phyloP scores from a whole-genome alignment of 1,140 invertebrate species.

The Archegozetes longisetosus region DNA sequence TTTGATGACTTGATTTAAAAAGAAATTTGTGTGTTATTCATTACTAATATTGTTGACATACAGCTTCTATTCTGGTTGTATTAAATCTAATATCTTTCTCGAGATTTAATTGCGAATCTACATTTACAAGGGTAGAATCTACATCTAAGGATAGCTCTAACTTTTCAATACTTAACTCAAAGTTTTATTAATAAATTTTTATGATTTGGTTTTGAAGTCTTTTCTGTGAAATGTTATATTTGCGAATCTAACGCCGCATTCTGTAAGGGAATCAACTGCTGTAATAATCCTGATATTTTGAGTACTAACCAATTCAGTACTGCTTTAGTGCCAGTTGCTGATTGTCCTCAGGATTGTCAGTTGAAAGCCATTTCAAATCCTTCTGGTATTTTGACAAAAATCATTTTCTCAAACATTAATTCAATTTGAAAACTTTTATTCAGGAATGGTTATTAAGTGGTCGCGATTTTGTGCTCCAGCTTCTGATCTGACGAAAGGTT shows the following conservation, averaged over 20 bases:
- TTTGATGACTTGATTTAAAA: too few species aligned
- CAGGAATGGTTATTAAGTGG: constrained; percentile 13
- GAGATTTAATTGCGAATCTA: too few species aligned
- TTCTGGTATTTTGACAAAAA: constrained; percentile 8
- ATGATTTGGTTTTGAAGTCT: too few species aligned
- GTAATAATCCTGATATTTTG: constrained; percentile 16
- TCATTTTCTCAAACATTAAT: not conserved
- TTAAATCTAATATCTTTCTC: too few species aligned
- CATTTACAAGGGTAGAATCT: too few species aligned
- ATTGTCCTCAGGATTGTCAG: constrained; percentile 17
- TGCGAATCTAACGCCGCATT: constrained; percentile 6
- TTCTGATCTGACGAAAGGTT: not conserved
- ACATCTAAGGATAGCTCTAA: too few species aligned
- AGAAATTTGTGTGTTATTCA: too few species aligned
- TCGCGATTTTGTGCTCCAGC: constrained; percentile 7
- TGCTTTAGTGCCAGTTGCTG: not conserved
- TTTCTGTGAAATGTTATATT: constrained; percentile 13
- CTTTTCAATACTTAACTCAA: too few species aligned
- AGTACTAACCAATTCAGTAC: constrained; percentile 14
- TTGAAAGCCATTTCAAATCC: constrained; percentile 15
- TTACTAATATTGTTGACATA: too few species aligned
- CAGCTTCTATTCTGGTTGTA: too few species aligned
- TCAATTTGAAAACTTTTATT: too few species aligned
- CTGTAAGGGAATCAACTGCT: constrained; percentile 13
- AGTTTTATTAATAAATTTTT: too few species aligned